These are phyloP conservation scores for Malurus elegans DNA, from an alignment of 2,113 vertebrate species.

Conservation along the genomic window DNA sequence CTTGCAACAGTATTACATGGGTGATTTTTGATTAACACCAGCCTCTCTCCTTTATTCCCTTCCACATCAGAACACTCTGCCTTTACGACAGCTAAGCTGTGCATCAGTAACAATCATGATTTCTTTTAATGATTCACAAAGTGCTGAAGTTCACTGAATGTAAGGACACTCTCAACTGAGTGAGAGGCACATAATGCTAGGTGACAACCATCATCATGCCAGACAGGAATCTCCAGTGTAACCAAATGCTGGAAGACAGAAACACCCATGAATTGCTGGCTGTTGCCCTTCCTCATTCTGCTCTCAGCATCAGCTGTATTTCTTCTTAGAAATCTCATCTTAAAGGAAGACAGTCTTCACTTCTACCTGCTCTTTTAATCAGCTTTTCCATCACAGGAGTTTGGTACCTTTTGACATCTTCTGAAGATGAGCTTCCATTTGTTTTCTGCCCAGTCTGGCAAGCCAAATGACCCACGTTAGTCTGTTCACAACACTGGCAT, in stretches of 20 bases:
- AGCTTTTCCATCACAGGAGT: neutral
- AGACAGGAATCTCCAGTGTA: neutral
- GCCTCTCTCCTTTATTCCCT: neutral
- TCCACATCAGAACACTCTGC: neutral
- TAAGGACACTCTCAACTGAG: neutral
- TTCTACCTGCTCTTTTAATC: neutral
- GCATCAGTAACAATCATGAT: neutral
- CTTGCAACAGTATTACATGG: neutral
- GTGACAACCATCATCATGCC: neutral
- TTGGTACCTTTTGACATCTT: neutral
- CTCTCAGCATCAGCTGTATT: neutral
- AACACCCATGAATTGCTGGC: accelerated
- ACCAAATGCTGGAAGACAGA: neutral
- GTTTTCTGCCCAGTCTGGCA: neutral
- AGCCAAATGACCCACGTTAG: neutral
- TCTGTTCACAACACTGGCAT: neutral
- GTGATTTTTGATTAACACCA: neutral
- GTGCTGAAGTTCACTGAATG: accelerated
- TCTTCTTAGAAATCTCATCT: neutral
- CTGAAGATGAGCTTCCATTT: neutral
- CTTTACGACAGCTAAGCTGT: neutral
- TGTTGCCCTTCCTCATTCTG: neutral
- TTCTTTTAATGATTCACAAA: neutral
- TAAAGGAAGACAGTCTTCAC: neutral
- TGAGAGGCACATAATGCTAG: neutral